These are phyloP conservation scores for Pyrgilauda ruficollis DNA, from an alignment of 2,113 vertebrate genomes.

Conservation along the genomic window DNA sequence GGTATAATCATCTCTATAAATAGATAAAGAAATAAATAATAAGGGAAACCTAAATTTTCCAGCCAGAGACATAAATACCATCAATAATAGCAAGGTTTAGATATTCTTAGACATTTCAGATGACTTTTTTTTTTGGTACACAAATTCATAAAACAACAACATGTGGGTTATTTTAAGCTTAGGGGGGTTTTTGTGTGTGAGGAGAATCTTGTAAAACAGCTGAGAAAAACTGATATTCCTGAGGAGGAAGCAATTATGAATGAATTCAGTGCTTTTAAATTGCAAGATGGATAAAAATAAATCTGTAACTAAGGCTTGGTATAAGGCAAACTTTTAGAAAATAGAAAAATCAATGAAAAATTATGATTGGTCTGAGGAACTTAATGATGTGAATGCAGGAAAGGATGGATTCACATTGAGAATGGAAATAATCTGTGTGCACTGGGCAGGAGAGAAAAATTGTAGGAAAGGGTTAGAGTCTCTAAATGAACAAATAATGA, in stretches of 20 bases:
- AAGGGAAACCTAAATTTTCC: neutral
- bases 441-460: neutral
- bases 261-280: neutral
- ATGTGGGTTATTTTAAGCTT: neutral
- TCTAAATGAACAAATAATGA: neutral
- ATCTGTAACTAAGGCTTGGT: neutral
- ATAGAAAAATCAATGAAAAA: neutral
- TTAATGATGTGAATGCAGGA: neutral
- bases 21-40: conserved; percentile 44
- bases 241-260: conserved; percentile 4
- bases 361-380: neutral
- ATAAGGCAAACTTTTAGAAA: neutral
- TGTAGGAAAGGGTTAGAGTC: neutral
- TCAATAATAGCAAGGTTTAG: conserved; percentile 29
- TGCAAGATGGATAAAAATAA: neutral
- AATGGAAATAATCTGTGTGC: neutral
- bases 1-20: conserved; percentile 36
- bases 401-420: neutral
- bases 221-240: neutral
- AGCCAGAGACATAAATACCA: conserved; percentile 33
- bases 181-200: neutral
- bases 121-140: neutral
- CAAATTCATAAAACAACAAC: conserved; percentile 17
- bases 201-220: neutral
- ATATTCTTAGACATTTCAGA: conserved; percentile 29